Conservation (phyloP, 2,113 vertebrate genomes). For the Panthera uncia region DNA sequence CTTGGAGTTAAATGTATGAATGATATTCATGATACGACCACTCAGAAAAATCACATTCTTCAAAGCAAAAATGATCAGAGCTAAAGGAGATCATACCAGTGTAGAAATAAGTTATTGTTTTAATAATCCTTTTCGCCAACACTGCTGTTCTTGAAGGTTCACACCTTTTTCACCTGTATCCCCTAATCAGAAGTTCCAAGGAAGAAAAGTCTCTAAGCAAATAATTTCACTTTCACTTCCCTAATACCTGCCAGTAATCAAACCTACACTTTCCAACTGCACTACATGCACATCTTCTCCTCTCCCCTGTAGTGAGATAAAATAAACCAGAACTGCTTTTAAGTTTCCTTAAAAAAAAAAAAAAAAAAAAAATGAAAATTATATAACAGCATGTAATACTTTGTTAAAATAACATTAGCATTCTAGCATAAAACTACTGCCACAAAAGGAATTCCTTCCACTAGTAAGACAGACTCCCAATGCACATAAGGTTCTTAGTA, state of each 20-base stretch:
- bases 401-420: slow-evolving; percentile 70
- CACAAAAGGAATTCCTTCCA: slow-evolving; percentile 92
- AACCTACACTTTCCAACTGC: not conserved
- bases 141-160: not conserved
- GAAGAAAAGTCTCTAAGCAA: not conserved
- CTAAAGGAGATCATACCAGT: not conserved
- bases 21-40: not conserved
- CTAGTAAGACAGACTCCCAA: slow-evolving; percentile 73
- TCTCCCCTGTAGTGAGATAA: not conserved
- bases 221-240: not conserved
- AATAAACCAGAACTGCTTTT: slow-evolving; percentile 31
- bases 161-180: not conserved
- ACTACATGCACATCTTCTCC: not conserved
- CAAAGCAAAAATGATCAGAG: not conserved
- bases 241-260: not conserved
- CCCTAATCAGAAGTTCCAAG: not conserved
- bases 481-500: slow-evolving; percentile 76
- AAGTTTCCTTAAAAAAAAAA: slow-evolving; percentile 4
- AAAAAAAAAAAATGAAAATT: not conserved
- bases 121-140: not conserved
- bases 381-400: slow-evolving; percentile 45
- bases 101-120: not conserved
- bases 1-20: not conserved
- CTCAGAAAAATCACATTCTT: not conserved
- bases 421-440: slow-evolving; percentile 77